Evolutionary conservation across 1,140 invertebrate species (phyloP).

Genomic region (Neodiprion fabricii): DNA sequence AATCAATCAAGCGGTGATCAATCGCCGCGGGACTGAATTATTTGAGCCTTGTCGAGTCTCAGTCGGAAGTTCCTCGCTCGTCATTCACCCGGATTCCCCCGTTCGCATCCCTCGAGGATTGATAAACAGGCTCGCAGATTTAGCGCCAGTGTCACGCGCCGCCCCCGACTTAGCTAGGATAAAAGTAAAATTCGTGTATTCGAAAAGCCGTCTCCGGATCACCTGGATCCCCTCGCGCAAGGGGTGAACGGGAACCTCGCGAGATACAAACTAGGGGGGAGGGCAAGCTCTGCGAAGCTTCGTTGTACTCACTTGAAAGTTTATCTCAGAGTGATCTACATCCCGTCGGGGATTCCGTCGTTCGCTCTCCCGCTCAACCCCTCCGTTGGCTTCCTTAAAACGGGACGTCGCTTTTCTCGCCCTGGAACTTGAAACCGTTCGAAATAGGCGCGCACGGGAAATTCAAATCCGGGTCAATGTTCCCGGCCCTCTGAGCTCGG

Average conservation of each 20-base stretch:
- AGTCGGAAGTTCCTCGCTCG: neutral
- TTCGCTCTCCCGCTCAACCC: no score
- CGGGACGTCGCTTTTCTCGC: no score
- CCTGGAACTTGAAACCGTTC: no score
- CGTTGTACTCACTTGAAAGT: neutral
- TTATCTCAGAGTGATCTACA: neutral
- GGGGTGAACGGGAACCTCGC: neutral
- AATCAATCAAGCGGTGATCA: conserved; percentile 12
- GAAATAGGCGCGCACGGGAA: no score
- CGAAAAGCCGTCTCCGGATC: neutral
- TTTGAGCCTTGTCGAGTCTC: neutral
- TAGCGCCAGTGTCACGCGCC: neutral
- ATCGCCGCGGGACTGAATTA: conserved; percentile 6
- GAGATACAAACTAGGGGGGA: neutral
- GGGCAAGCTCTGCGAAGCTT: neutral
- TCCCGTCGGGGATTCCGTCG: no score
- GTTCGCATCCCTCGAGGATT: neutral
- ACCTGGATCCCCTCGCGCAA: neutral
- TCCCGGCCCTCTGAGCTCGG: no score
- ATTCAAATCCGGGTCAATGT: no score
- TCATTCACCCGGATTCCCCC: neutral
- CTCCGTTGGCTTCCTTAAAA: no score
- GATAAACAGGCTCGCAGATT: conserved; percentile 4
- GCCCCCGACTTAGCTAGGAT: neutral
- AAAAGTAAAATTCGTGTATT: conserved; percentile 4